phyloP scores from a whole-genome alignment of 1,140 invertebrate genomes.

The Dreissena rostriformis region DNA sequence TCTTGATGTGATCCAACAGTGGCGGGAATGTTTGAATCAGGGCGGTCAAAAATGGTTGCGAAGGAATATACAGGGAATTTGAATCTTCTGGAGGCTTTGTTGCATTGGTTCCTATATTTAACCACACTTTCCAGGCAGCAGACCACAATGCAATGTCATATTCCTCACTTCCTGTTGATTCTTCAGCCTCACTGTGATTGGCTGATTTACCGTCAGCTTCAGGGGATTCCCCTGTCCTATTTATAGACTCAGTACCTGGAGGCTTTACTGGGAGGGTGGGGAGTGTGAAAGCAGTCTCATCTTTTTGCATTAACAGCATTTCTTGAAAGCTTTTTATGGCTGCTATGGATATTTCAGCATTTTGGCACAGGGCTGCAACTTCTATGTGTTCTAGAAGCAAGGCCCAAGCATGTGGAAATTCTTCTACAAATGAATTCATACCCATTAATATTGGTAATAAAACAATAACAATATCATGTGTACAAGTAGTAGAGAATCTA shows the following conservation, averaged over 20 bases:
- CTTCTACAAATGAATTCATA: constrained; percentile 78
- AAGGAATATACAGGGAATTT: constrained; percentile 88
- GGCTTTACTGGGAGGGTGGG: constrained; percentile 64
- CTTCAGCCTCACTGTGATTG: constrained; percentile 52
- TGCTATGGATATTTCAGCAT: constrained; percentile 97
- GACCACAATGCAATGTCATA: constrained; percentile 85
- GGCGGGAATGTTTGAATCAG: constrained; percentile 96
- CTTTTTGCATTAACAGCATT: constrained; percentile 83
- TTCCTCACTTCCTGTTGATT: constrained; percentile 59
- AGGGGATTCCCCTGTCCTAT: constrained; percentile 65
- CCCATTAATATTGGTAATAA: too few relatives aligned
- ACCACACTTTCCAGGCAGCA: constrained; percentile 92
- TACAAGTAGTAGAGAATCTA: not conserved
- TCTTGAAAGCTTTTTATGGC: constrained; percentile 98
- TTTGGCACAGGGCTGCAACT: constrained; percentile 93
- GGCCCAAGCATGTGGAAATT: constrained; percentile 96
- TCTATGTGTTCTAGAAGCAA: constrained; percentile 96
- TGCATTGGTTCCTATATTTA: constrained; percentile 91
- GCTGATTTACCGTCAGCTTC: constrained; percentile 23
- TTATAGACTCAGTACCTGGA: constrained; percentile 71
- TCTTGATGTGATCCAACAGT: constrained; percentile 94
- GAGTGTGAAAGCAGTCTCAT: constrained; percentile 50
- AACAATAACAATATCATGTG: too few relatives aligned
- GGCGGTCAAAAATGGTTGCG: constrained; percentile 95
- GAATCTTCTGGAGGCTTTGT: constrained; percentile 85